A percentile compares a stretch with the other conserved stretches of the same genome.
Conservation (phyloP, 2,888 invertebrate genomes). For the Parnassius smintheus region DNA sequence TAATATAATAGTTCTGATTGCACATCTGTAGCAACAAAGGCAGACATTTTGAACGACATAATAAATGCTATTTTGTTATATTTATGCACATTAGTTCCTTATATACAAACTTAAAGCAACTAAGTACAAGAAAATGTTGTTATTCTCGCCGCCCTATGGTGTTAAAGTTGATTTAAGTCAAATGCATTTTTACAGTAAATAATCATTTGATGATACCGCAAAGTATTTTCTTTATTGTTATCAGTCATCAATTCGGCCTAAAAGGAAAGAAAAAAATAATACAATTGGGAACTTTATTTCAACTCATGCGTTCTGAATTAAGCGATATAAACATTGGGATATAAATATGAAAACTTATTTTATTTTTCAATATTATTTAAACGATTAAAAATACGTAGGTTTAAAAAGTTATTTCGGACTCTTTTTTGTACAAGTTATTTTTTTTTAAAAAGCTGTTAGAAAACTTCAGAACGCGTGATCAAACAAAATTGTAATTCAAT, state of each 20-base stretch:
- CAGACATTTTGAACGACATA: no score
- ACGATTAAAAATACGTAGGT: no score
- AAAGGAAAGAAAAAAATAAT: neutral
- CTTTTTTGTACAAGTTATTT: no score
- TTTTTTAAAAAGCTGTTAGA: no score
- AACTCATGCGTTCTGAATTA: conserved; percentile 2
- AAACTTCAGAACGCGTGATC: neutral
- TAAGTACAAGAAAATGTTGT: conserved; percentile 6
- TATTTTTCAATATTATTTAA: no score
- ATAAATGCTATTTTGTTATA: conserved; percentile 1
- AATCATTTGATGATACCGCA: neutral
- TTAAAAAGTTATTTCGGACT: no score
- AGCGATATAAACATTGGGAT: no score
- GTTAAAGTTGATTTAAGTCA: conserved; percentile 1
- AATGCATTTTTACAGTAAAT: conserved; percentile 1
- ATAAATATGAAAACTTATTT: no score
- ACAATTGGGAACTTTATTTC: neutral
- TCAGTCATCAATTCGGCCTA: conserved; percentile 10
- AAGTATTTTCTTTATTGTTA: conserved; percentile 19
- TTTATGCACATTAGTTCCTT: conserved; percentile 11
- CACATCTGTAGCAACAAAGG: no score
- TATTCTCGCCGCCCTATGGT: neutral
- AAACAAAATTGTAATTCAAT: conserved; percentile 19
- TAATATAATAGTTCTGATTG: no score
- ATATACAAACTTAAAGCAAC: conserved; percentile 2